Base-by-base conservation (phyloP, 2,113 vertebrate species). In the Onychostruthus taczanowskii region DNA sequence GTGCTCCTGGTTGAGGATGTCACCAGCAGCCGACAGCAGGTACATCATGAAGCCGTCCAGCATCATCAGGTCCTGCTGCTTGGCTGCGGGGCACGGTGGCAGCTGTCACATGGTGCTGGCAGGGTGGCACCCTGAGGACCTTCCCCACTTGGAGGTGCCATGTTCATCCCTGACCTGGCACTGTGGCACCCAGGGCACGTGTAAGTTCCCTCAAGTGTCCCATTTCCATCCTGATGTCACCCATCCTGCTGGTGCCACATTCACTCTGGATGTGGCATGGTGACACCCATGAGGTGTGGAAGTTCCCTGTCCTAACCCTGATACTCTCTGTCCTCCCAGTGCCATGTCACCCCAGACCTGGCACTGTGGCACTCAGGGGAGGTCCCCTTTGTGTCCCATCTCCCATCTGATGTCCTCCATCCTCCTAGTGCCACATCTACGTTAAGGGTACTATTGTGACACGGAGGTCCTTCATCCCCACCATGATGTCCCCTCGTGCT, bases 11-110 rank as follows among this genome's bases (percentile, higher is more conserved):
- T 99, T 98, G 46, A 99, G 97, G 94, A 99, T 97, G 52, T 99
- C 98, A 1, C 99, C 99, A 7, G 99, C 99, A 0, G 92, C 93
- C 0, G 99, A 99, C 72, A 99, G 97, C 97, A 99, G 98, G 97
- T 99, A 99, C 98, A 99, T 99, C 96, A 98, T 98, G 98, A 99
- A 99, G 49, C 99, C 99, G 0, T 99, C 99, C 97, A 98, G 97
- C 30, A 98, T 99, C 99, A 99, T 99, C 91, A 99, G 97, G 76
- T 97, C 97, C 41, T 99, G 98, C 95, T 97, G 98, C 96, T 98
- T 98, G 96, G 99, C 99, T 99, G 97, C 0, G 11, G 78, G 87
- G 17, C 94, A 17, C 2, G 4, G 49, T 0, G 6, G 33, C 2
- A 6, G 55, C 12, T 11, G 58, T 74, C 23, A 3, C 62, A 30